Evolutionary conservation across 2,888 invertebrate species (phyloP).

Genomic region (Limnephilus auricula): DNA sequence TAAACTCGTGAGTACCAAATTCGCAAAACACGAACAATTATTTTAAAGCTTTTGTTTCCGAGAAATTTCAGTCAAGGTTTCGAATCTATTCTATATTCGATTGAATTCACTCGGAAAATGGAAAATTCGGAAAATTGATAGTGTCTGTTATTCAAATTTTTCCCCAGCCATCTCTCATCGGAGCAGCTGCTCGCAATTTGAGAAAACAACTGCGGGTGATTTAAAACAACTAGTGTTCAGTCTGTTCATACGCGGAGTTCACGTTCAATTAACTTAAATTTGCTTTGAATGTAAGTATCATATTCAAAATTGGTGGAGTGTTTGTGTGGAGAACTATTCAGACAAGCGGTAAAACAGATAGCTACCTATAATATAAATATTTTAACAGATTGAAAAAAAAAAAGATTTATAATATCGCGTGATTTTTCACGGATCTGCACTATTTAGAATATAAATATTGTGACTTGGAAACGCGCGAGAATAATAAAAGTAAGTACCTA

Average conservation of each 20-base stretch:
- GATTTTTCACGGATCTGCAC: too few species aligned
- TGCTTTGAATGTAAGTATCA: too few species aligned
- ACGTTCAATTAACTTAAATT: too few species aligned
- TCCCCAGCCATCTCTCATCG: constrained; percentile 10
- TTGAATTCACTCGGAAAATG: not conserved
- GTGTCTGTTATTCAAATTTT: not conserved
- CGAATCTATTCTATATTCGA: not conserved
- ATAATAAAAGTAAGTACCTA: too few species aligned
- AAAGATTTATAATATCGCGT: too few species aligned
- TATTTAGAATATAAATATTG: too few species aligned
- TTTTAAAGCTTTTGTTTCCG: not conserved
- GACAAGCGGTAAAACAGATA: too few species aligned
- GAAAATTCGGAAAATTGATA: not conserved
- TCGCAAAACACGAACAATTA: not conserved
- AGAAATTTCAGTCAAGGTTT: not conserved
- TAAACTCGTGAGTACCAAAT: not conserved
- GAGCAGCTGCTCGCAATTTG: constrained; percentile 2
- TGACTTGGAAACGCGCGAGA: too few species aligned
- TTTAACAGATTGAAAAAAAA: too few species aligned
- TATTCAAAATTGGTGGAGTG: too few species aligned
- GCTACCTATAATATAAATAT: too few species aligned
- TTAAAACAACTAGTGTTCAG: not conserved
- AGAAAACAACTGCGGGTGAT: not conserved
- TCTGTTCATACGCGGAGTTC: not conserved
- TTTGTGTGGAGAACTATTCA: too few species aligned